Evolutionary conservation across 2,888 invertebrate genomes (phyloP), one percentile per base, ranked within the genome.

Genomic region (Cheilosia urbana): DNA sequence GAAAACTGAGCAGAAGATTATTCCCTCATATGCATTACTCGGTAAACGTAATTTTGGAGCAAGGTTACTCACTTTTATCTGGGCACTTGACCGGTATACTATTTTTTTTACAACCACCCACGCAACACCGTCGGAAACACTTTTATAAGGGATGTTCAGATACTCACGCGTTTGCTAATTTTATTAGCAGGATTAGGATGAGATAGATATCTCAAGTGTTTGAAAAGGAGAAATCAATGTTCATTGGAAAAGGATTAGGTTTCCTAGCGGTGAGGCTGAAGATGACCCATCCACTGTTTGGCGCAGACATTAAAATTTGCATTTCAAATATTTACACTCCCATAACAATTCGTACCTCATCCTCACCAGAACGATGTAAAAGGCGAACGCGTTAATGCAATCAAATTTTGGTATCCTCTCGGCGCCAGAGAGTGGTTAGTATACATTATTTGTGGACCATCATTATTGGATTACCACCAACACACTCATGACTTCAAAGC

Each of bases 391-490:
- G 63, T 63, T 71, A 69, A 75, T 75, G 75, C 84, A 84, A 84
- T 84, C 75, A 60, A 79, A 79, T 84, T 84, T 84, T 47, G 73
- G 69, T 71, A 75, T 75, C 73, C 45, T 57, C 53, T 47, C 55
- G 84, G 79, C 84, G 69, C 84, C 84, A 75, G 27, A 37, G 49
- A 40, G 34, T 60, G 47, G 42, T 60, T 45, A 60, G 60, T 53
- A 60, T 24, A 55, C 65, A 66, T 30, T 30, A 30, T 58, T 58
- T 63, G 34, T 66, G 51, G 53, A 40, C 42, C 60, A 45, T 78
- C 55, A 66, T 79, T 75, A 84, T 84, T 84, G 69, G 75, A 84
- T 84, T 84, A 84, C 65, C 34, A 62, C 13, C 13, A 37, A 37
- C 37, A 37, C 65, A 34, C 11, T 51, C 60, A 68, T 75, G 65